Conservation (phyloP, 1,140 invertebrate species). For the Gryon sp. region DNA sequence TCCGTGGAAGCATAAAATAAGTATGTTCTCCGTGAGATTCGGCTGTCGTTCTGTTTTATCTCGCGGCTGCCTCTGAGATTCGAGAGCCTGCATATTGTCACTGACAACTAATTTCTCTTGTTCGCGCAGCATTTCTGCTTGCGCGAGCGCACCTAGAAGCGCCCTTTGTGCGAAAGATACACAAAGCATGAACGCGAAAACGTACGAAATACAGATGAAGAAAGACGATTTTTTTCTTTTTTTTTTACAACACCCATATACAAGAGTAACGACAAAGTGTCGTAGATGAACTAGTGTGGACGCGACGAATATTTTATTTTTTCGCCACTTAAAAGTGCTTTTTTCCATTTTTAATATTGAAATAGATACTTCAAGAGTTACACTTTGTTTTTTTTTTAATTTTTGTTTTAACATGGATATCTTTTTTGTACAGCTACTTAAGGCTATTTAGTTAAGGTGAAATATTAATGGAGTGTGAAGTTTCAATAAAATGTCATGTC, state of each 20-base stretch:
- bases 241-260: too few species aligned
- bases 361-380: too few species aligned
- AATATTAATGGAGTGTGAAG: too few species aligned
- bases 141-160: slow-evolving; percentile 34
- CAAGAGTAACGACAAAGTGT: too few species aligned
- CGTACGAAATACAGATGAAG: slow-evolving; percentile 27
- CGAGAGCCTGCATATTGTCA: slow-evolving; percentile 51
- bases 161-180: slow-evolving; percentile 11
- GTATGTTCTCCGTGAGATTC: slow-evolving; percentile 3
- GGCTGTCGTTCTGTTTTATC: slow-evolving; percentile 25
- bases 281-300: too few species aligned
- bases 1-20: slow-evolving; percentile 8
- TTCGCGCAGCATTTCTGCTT: slow-evolving; percentile 58
- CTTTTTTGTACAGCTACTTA: too few species aligned
- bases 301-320: slow-evolving; percentile 32
- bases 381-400: slow-evolving; percentile 3
- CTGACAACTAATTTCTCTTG: slow-evolving; percentile 73
- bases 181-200: slow-evolving; percentile 7
- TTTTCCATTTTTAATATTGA: slow-evolving; percentile 37
- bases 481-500: too few species aligned
- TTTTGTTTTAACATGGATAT: too few species aligned
- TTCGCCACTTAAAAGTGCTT: neutral
- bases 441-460: too few species aligned
- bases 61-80: slow-evolving; percentile 25
- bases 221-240: slow-evolving; percentile 27